These are phyloP conservation scores for Lanius ludovicianus DNA, from an alignment of 2,113 vertebrate genomes.

Conservation along the genomic window DNA sequence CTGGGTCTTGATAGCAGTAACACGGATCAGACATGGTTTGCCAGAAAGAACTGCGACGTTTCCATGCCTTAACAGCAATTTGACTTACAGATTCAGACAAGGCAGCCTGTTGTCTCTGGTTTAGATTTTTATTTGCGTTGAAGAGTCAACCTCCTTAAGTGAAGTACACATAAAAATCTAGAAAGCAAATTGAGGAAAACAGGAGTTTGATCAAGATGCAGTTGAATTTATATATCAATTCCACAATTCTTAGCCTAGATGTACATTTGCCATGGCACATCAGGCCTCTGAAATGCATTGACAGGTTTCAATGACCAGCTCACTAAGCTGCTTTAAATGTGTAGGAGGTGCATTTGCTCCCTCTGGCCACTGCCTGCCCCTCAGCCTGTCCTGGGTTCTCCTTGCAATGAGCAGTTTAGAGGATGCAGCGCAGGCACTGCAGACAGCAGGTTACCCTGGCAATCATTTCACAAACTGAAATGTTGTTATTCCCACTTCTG, in stretches of 20 bases:
- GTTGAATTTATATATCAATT: not conserved
- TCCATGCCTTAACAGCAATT: not conserved
- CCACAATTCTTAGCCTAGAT: not conserved
- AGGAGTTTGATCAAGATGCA: not conserved
- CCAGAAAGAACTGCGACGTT: not conserved
- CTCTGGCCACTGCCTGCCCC: not conserved
- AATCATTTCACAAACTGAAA: not conserved
- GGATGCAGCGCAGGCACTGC: fast-evolving
- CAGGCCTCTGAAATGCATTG: not conserved
- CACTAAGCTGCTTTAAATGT: not conserved
- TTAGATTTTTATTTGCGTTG: not conserved
- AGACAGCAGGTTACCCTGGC: not conserved
- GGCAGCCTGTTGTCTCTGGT: not conserved
- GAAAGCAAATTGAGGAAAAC: not conserved
- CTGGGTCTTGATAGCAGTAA: not conserved
- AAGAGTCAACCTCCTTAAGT: not conserved
- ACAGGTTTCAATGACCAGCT: not conserved
- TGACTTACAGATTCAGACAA: not conserved
- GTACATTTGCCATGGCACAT: not conserved
- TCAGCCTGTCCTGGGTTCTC: not conserved
- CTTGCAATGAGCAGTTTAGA: not conserved
- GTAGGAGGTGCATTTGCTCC: not conserved
- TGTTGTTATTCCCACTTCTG: not conserved
- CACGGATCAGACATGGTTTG: not conserved
- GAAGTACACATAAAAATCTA: not conserved